Conservation (phyloP, 1,140 invertebrate genomes). For the Pseudomyrmex gracilis region DNA sequence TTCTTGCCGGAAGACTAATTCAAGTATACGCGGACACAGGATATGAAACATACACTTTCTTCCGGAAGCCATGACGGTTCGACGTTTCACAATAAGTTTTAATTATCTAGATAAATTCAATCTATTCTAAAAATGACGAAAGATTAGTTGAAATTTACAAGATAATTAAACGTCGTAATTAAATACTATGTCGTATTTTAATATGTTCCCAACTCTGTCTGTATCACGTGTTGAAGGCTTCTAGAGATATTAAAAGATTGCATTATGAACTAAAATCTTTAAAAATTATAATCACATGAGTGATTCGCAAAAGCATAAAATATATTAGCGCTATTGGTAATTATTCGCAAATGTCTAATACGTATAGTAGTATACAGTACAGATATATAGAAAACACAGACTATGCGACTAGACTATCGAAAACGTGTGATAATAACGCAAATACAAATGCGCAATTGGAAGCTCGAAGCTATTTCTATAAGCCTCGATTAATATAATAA, state of each 20-base stretch:
- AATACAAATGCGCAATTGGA: slow-evolving; percentile 54
- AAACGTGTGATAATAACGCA: slow-evolving; percentile 68
- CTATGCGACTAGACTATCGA: slow-evolving; percentile 75
- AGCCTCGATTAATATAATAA: slow-evolving; percentile 49
- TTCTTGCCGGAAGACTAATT: slow-evolving; percentile 57
- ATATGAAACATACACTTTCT: slow-evolving; percentile 34
- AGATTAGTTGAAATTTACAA: neutral
- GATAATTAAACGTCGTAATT: neutral
- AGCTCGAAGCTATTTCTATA: slow-evolving; percentile 41
- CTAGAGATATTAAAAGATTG: slow-evolving; percentile 3
- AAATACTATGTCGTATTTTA: neutral
- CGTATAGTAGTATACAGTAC: slow-evolving; percentile 54
- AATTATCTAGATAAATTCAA: slow-evolving; percentile 1
- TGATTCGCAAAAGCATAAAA: neutral
- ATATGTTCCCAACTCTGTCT: slow-evolving; percentile 3
- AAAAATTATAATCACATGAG: slow-evolving; percentile 18
- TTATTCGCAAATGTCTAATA: slow-evolving; percentile 37
- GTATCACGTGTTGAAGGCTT: slow-evolving; percentile 1
- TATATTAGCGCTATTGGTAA: neutral
- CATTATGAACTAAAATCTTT: neutral
- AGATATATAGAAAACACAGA: slow-evolving; percentile 68
- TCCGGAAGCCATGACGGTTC: neutral
- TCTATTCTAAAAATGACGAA: too few species aligned
- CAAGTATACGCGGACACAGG: slow-evolving; percentile 3
- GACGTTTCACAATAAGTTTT: neutral